phyloP scores from a whole-genome alignment of 2,797 vertebrate genomes.

The Neomorphus geoffroyi region DNA sequence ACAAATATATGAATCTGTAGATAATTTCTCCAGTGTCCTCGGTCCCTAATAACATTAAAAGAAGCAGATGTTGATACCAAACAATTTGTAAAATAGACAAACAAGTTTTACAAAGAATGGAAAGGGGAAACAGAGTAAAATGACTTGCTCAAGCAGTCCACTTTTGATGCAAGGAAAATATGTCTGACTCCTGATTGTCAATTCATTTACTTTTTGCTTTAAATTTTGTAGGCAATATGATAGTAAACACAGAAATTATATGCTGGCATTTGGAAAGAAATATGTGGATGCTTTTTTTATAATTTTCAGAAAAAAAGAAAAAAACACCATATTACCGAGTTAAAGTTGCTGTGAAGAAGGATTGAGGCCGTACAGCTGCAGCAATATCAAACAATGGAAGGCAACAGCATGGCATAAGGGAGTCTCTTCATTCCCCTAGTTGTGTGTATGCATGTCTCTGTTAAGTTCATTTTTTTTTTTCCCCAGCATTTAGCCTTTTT shows the following conservation, averaged over 20 bases:
- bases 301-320: not conserved
- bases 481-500: not conserved
- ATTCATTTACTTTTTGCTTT: not conserved
- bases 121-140: not conserved
- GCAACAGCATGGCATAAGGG: not conserved
- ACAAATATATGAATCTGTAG: not conserved
- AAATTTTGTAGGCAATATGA: not conserved
- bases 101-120: not conserved
- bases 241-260: not conserved
- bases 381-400: not conserved
- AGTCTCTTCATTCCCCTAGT: not conserved
- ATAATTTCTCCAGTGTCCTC: not conserved
- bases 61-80: not conserved
- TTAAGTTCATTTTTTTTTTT: not conserved
- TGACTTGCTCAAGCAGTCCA: not conserved
- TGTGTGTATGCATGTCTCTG: fast-evolving
- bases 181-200: not conserved
- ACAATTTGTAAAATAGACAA: not conserved
- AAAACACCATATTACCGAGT: not conserved
- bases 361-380: not conserved
- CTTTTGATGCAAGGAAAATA: not conserved
- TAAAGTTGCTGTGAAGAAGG: not conserved
- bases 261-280: not conserved
- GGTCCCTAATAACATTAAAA: not conserved
- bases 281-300: not conserved